Base-by-base conservation (phyloP, 2,113 vertebrate species). In the Leptodactylus fuscus region DNA sequence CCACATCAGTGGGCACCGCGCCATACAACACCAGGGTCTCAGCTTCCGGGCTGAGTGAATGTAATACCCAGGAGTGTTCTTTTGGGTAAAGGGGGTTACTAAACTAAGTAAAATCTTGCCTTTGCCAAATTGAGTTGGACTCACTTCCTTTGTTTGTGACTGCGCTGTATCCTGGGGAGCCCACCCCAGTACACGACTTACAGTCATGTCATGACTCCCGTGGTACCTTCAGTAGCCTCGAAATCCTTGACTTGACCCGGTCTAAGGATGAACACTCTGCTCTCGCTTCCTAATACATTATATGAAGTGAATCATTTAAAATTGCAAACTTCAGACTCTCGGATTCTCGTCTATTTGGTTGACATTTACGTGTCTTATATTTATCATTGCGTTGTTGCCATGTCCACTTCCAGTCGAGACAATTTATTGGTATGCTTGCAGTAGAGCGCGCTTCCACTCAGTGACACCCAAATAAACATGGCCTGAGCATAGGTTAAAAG, bases 401-500 rank as follows among this genome's bases (percentile, higher is more conserved):
- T 48, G 71, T 27, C 41, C n/a, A 74, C 16, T 73, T 73, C 22
- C 41, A 6, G 41, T 1, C 27, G n/a, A 75, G 16, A 67, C 13
- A 11, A 38, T 69, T 65, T 27, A 78, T 55, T 29, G 27, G n/a
- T 62, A 67, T 44, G 13, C 51, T 36, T 27, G 6, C 4, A 62
- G 22, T 11, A 67, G 67, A 32, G 1, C 1, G 9, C 2, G 12
- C 7, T 53, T 70, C 22, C 65, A 24, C 38, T 41, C 22, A 55
- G 1, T 71, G 67, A 73, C 58, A 49, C 41, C 41, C 5, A 79
- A 58, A 81, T n/a, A 49, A 67, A 81, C 27, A 55, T 36, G 48
- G 20, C 36, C 49, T 44, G 69, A 70, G 67, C 80, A 82, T 53
- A 83, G 67, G 34, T 83, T 75, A 60, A 83, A 83, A 74, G 51